Evolutionary conservation across 2,888 invertebrate species (phyloP).

Genomic region (Caenorhabditis afra): DNA sequence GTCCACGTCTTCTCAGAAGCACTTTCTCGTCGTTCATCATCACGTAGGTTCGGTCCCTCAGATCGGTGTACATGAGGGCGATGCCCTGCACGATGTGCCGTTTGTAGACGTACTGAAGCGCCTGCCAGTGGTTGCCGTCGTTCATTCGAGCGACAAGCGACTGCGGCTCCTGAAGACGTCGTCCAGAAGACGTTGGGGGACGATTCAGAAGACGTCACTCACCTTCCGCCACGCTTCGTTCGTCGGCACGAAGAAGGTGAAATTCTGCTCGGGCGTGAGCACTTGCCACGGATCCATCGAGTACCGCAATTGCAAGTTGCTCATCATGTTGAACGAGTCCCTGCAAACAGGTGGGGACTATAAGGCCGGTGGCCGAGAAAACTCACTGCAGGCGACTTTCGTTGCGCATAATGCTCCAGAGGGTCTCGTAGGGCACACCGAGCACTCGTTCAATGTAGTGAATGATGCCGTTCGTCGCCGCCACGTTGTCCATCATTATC

Average conservation of each 20-base stretch:
- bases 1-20: constrained; percentile 75
- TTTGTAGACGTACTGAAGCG: constrained; percentile 84
- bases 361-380: background rate
- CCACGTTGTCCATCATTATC: constrained; percentile 80
- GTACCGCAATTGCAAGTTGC: constrained; percentile 77
- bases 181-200: no score
- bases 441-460: constrained; percentile 81
- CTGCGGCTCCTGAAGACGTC: constrained; percentile 70
- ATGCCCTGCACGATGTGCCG: constrained; percentile 88
- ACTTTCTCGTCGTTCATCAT: constrained; percentile 81
- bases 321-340: constrained; percentile 76
- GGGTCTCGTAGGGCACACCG: constrained; percentile 80
- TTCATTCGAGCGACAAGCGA: constrained; percentile 74
- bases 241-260: constrained; percentile 93
- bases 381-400: constrained; percentile 76
- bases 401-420: constrained; percentile 79
- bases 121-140: constrained; percentile 80
- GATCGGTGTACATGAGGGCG: constrained; percentile 80
- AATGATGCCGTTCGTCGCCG: constrained; percentile 80
- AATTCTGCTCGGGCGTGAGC: constrained; percentile 83
- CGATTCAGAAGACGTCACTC: no score
- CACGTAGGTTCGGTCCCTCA: constrained; percentile 77
- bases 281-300: constrained; percentile 81
- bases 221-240: constrained; percentile 91
- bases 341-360: constrained; percentile 58